Percentiles rank a stretch among this genome's conserved stretches.
Evolutionary conservation across 2,797 vertebrate species (phyloP).

Genomic region (Enteromius fasciolatus): DNA sequence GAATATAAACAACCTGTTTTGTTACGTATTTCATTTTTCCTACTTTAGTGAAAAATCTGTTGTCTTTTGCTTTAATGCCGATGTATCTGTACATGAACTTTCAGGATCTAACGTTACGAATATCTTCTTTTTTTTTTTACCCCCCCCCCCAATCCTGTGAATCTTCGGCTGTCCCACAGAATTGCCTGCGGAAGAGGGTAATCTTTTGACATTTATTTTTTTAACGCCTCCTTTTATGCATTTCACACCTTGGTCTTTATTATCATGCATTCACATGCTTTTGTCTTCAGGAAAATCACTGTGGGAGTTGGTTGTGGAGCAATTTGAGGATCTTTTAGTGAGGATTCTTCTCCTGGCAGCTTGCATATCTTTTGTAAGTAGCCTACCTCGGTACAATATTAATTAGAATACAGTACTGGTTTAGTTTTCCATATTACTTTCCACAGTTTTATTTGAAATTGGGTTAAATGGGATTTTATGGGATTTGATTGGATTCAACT

Average conservation of each 20-base stretch:
- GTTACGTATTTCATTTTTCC: background rate
- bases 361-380: slow-evolving; percentile 99
- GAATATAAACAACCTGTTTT: background rate
- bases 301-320: slow-evolving; percentile 93
- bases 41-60: background rate
- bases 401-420: background rate
- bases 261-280: slow-evolving; percentile 13
- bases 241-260: background rate
- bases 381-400: slow-evolving; percentile 52
- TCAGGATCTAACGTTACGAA: background rate
- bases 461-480: too few relatives aligned
- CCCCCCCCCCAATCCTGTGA: slow-evolving; percentile 52
- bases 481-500: background rate
- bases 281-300: slow-evolving; percentile 89
- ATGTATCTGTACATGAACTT: background rate
- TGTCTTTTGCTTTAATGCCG: background rate
- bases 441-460: background rate
- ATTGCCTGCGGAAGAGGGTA: slow-evolving; percentile 96
- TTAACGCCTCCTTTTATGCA: background rate
- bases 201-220: slow-evolving; percentile 51
- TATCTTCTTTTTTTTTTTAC: slow-evolving; percentile 31
- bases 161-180: slow-evolving; percentile 80
- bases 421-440: background rate
- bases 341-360: slow-evolving; percentile 97
- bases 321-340: slow-evolving; percentile 98